Base-by-base conservation (phyloP, 2,888 invertebrate species). In the Drosophila melanosoma region DNA sequence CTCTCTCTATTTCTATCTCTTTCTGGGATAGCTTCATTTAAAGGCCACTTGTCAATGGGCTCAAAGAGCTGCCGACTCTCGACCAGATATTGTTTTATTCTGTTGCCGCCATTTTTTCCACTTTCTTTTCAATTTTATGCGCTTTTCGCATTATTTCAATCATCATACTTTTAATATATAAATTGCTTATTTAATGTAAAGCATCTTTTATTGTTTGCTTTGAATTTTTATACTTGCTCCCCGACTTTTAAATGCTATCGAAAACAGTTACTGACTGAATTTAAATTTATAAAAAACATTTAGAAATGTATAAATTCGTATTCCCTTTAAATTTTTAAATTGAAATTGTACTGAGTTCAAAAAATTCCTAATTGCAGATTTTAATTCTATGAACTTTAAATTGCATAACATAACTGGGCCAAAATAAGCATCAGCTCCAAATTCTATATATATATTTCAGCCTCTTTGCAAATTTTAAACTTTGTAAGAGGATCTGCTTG, bases 21-120 rank as follows among this genome's bases (percentile, higher is more conserved):
- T 20, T 15, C 42, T 48, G 40, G 42, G 23, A 60, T 42, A 60
- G 63, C 76, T 87, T 84, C 85, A 89, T 85, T 89, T 82, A 85
- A 87, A 89, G 77, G 74, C 84, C 83, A 85, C 85, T 85, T 87
- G 76, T 89, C 84, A 85, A 87, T 85, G 63, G 73, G 36, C 52
- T 40, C 65, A 73, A 60, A 56, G 72, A 65, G 74, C 67, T 48
- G 56, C 48, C 32, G 26, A 6, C 63, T 54, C 38, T 63, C 53
- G 40, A 32, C 45, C 32, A 54, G 15, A 57, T 65, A 79, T 79
- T 76, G 64, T 76, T 59, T 62, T 20, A 42, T 59, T 69, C 75
- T 68, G 63, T 60, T 68, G 75, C 49, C 52, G 57, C 45, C 66
- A 52, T 36, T 52, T 56, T 20, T 49, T 38, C 48, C n/a, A 4